A percentile compares a stretch with the other conserved stretches of the same genome.
Evolutionary conservation across 2,113 vertebrate genomes (phyloP).

Genomic region (Brachypodius melanocephalos): DNA sequence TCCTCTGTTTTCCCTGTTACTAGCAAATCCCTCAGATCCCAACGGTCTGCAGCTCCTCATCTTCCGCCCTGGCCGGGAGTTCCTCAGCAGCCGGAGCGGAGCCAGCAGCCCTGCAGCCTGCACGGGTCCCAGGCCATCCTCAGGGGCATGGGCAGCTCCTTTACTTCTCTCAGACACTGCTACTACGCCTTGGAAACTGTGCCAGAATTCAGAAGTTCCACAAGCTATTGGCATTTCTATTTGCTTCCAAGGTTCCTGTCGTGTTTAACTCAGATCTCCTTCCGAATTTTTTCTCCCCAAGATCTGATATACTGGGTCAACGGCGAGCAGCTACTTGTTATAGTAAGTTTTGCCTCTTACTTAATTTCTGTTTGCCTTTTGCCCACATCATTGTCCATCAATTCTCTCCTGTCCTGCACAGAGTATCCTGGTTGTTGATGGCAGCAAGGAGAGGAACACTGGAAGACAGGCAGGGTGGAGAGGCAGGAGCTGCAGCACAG

Average conservation of each 20-base stretch:
- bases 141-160: neutral
- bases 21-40: neutral
- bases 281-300: neutral
- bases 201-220: neutral
- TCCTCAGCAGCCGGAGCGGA: fast-evolving
- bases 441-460: neutral
- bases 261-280: neutral
- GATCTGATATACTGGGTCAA: neutral
- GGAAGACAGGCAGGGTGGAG: neutral
- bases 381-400: neutral
- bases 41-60: neutral
- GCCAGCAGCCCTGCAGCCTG: neutral
- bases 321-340: neutral
- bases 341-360: neutral
- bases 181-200: fast-evolving
- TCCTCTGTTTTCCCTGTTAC: neutral
- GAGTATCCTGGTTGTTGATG: neutral
- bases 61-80: fast-evolving
- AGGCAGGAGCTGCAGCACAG: neutral
- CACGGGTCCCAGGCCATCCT: neutral
- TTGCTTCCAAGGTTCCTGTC: neutral
- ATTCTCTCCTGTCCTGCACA: neutral
- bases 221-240: neutral
- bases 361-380: neutral
- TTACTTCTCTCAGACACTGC: neutral